Evolutionary conservation across 2,888 invertebrate genomes (phyloP).

Genomic region (Lepeophtheirus nordmannii): DNA sequence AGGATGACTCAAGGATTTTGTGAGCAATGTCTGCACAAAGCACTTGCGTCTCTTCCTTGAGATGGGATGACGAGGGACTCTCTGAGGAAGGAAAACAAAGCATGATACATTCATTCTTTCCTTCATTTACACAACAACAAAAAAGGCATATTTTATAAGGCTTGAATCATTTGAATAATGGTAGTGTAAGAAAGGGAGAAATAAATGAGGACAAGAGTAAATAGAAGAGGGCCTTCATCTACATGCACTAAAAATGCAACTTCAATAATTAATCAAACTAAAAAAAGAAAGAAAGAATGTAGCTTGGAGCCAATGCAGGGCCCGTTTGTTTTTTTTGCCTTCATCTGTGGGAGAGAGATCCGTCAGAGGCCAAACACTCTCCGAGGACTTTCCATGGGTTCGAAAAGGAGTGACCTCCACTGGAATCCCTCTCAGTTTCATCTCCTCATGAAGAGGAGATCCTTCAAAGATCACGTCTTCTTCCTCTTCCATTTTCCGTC

Average conservation of each 20-base stretch:
- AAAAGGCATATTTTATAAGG: too few relatives aligned
- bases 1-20: not conserved
- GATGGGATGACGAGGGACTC: not conserved
- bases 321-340: not conserved
- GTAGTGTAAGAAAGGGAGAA: too few relatives aligned
- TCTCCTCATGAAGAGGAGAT: slow-evolving; percentile 3
- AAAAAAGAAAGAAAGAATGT: not conserved
- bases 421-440: not conserved
- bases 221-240: too few relatives aligned
- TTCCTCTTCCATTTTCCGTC: not conserved
- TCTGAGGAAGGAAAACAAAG: not conserved
- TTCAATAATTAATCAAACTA: too few relatives aligned
- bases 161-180: too few relatives aligned
- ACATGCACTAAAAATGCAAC: too few relatives aligned
- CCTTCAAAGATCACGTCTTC: slow-evolving; percentile 16
- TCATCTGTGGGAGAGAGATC: not conserved
- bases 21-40: slow-evolving; percentile 6
- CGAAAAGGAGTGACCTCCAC: not conserved
- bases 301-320: not conserved
- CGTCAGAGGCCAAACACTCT: not conserved
- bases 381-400: not conserved
- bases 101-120: too few relatives aligned
- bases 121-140: too few relatives aligned
- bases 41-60: not conserved
- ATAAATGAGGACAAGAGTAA: too few relatives aligned